Evolutionary conservation across 1,140 invertebrate species (phyloP), one percentile per base, ranked within the genome.

Genomic region (Galleria mellonella): DNA sequence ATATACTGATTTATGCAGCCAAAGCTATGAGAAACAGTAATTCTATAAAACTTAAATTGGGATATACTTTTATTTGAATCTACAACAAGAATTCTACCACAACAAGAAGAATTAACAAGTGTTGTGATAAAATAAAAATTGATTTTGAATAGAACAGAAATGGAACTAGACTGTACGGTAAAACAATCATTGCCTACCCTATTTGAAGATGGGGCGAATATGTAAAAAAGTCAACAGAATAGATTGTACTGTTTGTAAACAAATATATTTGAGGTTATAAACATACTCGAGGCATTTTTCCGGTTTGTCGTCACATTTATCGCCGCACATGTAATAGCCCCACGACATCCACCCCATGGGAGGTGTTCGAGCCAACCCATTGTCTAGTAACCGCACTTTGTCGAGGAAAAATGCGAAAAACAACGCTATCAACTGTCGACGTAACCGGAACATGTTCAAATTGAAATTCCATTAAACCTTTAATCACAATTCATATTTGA

Each of bases 291-390:
- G 89, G 68, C 92, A 94, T 72, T 92, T 91, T 46, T 91, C 70
- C 3, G 91, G 91, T 77, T 90, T 88, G 27, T 77, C 79, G 9
- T 82, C 67, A 65, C 93, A 94, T 64, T 94, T 87, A 7, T 83
- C 89, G 43, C 90, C 87, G 68, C 93, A 94, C 59, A 90, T 83
- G 69, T 91, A 94, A 55, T 92, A 88, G 39, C 92, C 89, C 93
- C 93, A 94, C 6, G 92, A 89, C 88, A 94, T 89, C 92, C 92
- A 94, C 3, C 93, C 93, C 92, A 94, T 94, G 1, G 93, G 93
- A 11, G 96, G 96, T 48, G 93, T 94, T 47, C 87, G 88, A 15
- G 93, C 94, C 51, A 96, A 74, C 10, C 94, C 94, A 90, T 96
- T 96, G 51, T 96, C 92, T 41, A 96, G 81, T 39, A 71, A 36